These are phyloP conservation scores for Tiliacea citrago DNA, from an alignment of 2,888 invertebrate genomes.

Conservation along the genomic window DNA sequence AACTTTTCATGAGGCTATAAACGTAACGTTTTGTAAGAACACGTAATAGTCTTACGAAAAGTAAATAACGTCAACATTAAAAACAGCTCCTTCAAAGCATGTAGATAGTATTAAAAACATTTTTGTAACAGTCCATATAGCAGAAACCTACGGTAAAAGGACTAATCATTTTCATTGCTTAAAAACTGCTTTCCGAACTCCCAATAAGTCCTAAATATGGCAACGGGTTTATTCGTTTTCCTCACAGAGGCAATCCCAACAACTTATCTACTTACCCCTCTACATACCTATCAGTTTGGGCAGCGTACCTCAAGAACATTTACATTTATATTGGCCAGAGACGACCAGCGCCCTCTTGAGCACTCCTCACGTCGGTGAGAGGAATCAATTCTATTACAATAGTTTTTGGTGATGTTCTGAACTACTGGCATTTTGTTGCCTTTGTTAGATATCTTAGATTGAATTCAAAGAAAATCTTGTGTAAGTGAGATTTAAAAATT, in stretches of 20 bases:
- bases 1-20: not conserved
- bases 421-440: conserved; percentile 49
- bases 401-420: conserved; percentile 63
- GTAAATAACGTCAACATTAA: not conserved
- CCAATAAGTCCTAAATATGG: not conserved
- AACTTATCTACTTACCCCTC: conserved; percentile 35
- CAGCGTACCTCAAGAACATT: conserved; percentile 84
- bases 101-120: not conserved
- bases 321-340: conserved; percentile 89
- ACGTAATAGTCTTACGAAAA: not conserved
- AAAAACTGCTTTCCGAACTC: not conserved
- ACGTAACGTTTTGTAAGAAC: not conserved
- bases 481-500: too few relatives aligned
- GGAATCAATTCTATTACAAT: conserved; percentile 83
- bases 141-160: not conserved
- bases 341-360: conserved; percentile 75
- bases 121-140: not conserved
- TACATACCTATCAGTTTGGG: conserved; percentile 54
- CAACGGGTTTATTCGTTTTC: not conserved
- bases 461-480: not conserved
- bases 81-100: not conserved
- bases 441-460: conserved; percentile 7
- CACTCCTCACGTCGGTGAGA: conserved; percentile 70
- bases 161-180: too few relatives aligned
- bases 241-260: conserved; percentile 7